Evolutionary conservation across 2,888 invertebrate species (phyloP).

Genomic region (Aphelenchoides bicaudatus): DNA sequence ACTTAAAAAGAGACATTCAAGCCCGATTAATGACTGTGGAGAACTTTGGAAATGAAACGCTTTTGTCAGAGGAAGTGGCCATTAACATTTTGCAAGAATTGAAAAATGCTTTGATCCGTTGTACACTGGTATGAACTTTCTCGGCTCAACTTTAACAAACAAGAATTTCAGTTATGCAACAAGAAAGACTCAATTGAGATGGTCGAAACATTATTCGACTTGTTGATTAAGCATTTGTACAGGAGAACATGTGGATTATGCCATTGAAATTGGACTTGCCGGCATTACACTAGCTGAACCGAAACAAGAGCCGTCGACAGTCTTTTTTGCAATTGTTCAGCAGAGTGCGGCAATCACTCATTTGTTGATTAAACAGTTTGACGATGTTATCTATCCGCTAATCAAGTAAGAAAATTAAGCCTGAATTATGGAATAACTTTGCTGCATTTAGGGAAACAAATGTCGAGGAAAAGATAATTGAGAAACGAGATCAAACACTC

Average conservation of each 20-base stretch:
- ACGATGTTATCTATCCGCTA: constrained; percentile 80
- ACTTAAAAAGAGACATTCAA: constrained; percentile 84
- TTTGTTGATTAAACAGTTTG: constrained; percentile 85
- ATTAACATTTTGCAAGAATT: constrained; percentile 80
- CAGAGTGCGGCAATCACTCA: constrained; percentile 89
- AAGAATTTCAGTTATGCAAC: constrained; percentile 70
- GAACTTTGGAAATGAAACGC: constrained; percentile 90
- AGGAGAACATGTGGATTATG: constrained; percentile 93
- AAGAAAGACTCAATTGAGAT: constrained; percentile 75
- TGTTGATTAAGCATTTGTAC: constrained; percentile 77
- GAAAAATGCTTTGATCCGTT: constrained; percentile 73
- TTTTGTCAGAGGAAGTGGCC: constrained; percentile 87
- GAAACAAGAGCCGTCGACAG: constrained; percentile 79
- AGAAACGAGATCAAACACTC: constrained; percentile 78
- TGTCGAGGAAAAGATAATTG: constrained; percentile 81
- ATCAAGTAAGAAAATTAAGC: constrained; percentile 70
- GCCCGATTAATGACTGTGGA: constrained; percentile 88
- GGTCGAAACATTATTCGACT: constrained; percentile 72
- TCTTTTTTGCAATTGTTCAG: constrained; percentile 83
- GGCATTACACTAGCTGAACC: constrained; percentile 70
- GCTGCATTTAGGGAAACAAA: constrained; percentile 72
- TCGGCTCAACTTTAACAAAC: background rate
- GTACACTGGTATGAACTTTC: constrained; percentile 66
- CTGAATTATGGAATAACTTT: background rate
- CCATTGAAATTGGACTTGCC: constrained; percentile 82